Percentiles rank a stretch among this genome's conserved stretches.
These are phyloP conservation scores for Schrankia costaestrigalis DNA, from an alignment of 2,888 invertebrate species.

Conservation along the genomic window DNA sequence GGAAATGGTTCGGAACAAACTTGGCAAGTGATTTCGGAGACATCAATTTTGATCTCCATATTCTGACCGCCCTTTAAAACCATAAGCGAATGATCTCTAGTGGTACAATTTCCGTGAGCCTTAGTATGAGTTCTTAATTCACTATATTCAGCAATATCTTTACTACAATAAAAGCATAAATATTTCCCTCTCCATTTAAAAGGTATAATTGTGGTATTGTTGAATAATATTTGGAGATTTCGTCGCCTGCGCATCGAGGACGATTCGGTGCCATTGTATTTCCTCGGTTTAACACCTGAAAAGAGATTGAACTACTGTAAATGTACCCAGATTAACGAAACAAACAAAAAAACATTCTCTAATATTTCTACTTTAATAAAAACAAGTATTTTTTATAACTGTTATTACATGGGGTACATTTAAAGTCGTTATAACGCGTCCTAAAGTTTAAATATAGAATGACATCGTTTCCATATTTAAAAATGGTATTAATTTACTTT, in stretches of 20 bases:
- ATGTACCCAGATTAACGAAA: slow-evolving; percentile 59
- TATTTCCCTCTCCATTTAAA: slow-evolving; percentile 77
- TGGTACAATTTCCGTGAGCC: slow-evolving; percentile 63
- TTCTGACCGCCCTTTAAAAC: slow-evolving; percentile 68
- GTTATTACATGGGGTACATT: slow-evolving; percentile 51
- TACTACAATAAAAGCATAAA: slow-evolving; percentile 70
- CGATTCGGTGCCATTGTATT: slow-evolving; percentile 60
- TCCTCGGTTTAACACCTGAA: slow-evolving; percentile 66
- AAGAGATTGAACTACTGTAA: slow-evolving; percentile 66
- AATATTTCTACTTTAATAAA: slow-evolving; percentile 27
- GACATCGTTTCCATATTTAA: no score
- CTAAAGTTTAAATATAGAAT: no score
- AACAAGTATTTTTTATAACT: slow-evolving; percentile 9
- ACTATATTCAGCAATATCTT: slow-evolving; percentile 54
- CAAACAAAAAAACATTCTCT: slow-evolving; percentile 17
- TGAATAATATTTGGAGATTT: slow-evolving; percentile 70
- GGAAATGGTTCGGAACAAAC: slow-evolving; percentile 52
- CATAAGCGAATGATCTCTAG: slow-evolving; percentile 63
- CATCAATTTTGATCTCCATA: slow-evolving; percentile 72
- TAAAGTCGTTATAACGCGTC: slow-evolving; percentile 38
- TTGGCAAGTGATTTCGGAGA: slow-evolving; percentile 60
- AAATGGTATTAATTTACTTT: neutral
- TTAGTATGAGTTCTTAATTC: slow-evolving; percentile 63
- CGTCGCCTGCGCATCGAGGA: slow-evolving; percentile 66
- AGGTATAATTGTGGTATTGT: slow-evolving; percentile 68